Percentiles rank a stretch among this genome's conserved stretches.
Conservation (phyloP, 2,797 vertebrate genomes). For the Erpetoichthys calabaricus region DNA sequence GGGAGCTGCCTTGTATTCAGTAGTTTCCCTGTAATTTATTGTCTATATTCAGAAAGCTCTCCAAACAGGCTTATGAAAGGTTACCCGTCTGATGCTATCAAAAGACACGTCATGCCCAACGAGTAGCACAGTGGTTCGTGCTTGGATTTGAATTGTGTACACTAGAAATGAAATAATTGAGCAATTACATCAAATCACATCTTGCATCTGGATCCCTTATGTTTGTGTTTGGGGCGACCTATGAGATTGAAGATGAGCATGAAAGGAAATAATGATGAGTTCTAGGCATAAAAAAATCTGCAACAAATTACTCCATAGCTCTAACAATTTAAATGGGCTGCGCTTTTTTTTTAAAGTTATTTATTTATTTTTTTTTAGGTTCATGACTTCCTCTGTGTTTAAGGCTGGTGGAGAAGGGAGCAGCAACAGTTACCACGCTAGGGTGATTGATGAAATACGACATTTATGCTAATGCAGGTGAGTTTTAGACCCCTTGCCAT, state of each 20-base stretch:
- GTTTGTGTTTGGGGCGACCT: conserved; percentile 65
- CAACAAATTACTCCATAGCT: conserved; percentile 79
- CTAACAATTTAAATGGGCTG: conserved; percentile 70
- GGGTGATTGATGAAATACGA: conserved; percentile 75
- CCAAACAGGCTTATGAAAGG: too few relatives aligned
- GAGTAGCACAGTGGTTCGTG: conserved; percentile 14
- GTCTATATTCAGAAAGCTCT: too few relatives aligned
- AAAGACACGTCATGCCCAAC: not conserved
- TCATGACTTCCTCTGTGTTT: conserved; percentile 63
- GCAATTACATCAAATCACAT: conserved; percentile 21
- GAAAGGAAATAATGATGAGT: conserved; percentile 74
- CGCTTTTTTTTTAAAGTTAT: conserved; percentile 4
- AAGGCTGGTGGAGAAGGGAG: conserved; percentile 55
- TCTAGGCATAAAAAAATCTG: conserved; percentile 69
- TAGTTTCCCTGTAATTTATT: too few relatives aligned
- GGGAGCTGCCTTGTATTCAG: too few relatives aligned
- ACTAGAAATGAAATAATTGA: conserved; percentile 17
- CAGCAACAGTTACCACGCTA: conserved; percentile 56
- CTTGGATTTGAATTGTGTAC: conserved; percentile 18
- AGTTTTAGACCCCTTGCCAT: conserved; percentile 42
- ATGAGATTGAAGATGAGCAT: conserved; percentile 65
- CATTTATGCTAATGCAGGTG: conserved; percentile 76
- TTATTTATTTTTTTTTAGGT: conserved; percentile 46
- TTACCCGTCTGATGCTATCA: too few relatives aligned
- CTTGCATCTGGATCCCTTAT: conserved; percentile 72